Evolutionary conservation across 2,888 invertebrate species (phyloP).

Genomic region (Caenorhabditis virilis): DNA sequence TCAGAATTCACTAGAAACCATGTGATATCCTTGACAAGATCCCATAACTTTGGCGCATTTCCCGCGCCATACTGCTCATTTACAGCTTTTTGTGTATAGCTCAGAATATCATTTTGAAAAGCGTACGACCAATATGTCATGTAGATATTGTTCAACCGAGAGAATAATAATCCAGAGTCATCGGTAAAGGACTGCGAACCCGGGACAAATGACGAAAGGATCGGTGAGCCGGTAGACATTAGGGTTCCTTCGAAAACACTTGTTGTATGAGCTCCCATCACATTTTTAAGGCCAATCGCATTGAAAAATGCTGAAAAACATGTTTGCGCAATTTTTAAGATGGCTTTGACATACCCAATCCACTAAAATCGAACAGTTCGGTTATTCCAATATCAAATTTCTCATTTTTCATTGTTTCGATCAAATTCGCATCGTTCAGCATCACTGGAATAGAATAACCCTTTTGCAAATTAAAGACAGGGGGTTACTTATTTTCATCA

Average conservation of each 20-base stretch:
- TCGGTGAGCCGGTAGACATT: slow-evolving; percentile 33
- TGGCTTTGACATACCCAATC: slow-evolving; percentile 12
- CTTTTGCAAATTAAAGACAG: too few species aligned
- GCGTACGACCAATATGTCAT: slow-evolving; percentile 34
- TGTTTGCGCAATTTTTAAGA: background rate
- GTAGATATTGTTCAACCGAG: slow-evolving; percentile 26
- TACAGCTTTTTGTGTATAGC: slow-evolving; percentile 25
- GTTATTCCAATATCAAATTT: slow-evolving; percentile 36
- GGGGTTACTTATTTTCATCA: too few species aligned
- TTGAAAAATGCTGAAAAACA: slow-evolving; percentile 29
- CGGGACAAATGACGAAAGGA: slow-evolving; percentile 43
- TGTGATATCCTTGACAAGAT: slow-evolving; percentile 33
- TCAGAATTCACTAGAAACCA: slow-evolving; percentile 50
- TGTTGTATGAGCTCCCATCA: slow-evolving; percentile 39
- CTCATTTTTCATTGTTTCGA: slow-evolving; percentile 31
- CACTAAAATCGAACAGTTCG: slow-evolving; percentile 41
- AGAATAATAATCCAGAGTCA: slow-evolving; percentile 33
- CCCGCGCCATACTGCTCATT: slow-evolving; percentile 28
- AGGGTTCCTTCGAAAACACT: slow-evolving; percentile 42
- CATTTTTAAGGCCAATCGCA: slow-evolving; percentile 32
- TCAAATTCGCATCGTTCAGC: slow-evolving; percentile 15
- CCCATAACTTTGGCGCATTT: slow-evolving; percentile 25
- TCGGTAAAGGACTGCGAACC: slow-evolving; percentile 37
- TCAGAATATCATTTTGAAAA: slow-evolving; percentile 28
- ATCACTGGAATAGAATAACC: slow-evolving; percentile 21